Percentiles rank a stretch among this genome's conserved stretches.
Evolutionary conservation across 2,888 invertebrate genomes (phyloP).

Genomic region (Drosophila flavopinicola): DNA sequence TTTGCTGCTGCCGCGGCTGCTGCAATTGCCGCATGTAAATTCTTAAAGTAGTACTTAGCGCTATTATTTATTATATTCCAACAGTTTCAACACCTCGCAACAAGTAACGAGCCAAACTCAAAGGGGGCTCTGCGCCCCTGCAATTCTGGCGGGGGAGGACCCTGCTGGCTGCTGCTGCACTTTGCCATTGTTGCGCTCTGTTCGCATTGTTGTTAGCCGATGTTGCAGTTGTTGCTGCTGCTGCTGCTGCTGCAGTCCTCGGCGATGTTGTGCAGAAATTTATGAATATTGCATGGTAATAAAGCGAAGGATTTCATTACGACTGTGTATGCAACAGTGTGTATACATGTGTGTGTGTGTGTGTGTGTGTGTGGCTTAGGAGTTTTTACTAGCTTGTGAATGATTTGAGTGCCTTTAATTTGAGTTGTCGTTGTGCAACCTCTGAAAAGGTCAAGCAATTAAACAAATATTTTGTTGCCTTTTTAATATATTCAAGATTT

Average conservation of each 20-base stretch:
- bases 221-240: conserved; percentile 36
- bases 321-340: conserved; percentile 48
- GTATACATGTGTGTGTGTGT: not conserved
- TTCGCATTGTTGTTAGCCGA: conserved; percentile 46
- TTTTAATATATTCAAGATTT: conserved; percentile 6
- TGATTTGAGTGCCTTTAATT: conserved; percentile 49
- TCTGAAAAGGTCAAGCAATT: conserved; percentile 7
- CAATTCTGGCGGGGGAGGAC: not conserved
- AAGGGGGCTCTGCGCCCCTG: not conserved
- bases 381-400: conserved; percentile 31
- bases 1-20: conserved; percentile 60
- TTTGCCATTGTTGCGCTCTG: conserved; percentile 51
- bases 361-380: conserved; percentile 3
- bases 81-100: conserved; percentile 82
- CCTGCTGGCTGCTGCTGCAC: conserved; percentile 42
- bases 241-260: conserved; percentile 57
- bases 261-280: conserved; percentile 69
- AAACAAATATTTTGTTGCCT: not conserved
- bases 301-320: conserved; percentile 76
- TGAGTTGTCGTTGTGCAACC: conserved; percentile 15
- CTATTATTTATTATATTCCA: conserved; percentile 83
- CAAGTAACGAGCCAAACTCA: conserved; percentile 63
- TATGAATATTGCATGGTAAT: conserved; percentile 78
- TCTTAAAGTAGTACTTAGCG: conserved; percentile 82
- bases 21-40: conserved; percentile 81